A percentile compares a stretch with the other conserved stretches of the same genome.
Conservation (phyloP, 2,113 vertebrate genomes). For the Pycnonotus jocosus region DNA sequence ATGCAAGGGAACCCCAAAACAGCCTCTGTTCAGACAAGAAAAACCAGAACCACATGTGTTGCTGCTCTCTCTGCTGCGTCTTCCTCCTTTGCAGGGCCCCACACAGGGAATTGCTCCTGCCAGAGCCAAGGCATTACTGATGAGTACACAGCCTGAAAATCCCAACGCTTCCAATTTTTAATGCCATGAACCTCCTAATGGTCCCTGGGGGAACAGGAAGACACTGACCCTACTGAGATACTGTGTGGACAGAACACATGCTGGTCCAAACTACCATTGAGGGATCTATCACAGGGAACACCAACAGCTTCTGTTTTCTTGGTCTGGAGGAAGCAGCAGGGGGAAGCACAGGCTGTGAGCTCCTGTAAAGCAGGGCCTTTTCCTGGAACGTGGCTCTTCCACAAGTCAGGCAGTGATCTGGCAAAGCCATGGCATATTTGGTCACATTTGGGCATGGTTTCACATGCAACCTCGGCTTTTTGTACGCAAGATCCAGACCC, state of each 20-base stretch:
- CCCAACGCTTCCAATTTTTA: background rate
- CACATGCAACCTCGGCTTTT: background rate
- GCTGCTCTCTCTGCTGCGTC: background rate
- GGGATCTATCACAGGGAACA: background rate
- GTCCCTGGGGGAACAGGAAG: background rate
- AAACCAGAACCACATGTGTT: background rate
- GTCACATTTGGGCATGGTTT: background rate
- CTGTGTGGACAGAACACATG: fast-evolving
- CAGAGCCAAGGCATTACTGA: background rate
- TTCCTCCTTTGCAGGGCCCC: background rate
- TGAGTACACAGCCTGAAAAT: background rate
- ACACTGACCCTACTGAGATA: background rate
- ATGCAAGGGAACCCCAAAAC: background rate
- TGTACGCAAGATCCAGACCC: background rate
- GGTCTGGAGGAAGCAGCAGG: background rate
- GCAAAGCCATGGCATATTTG: fast-evolving
- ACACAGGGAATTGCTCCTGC: background rate
- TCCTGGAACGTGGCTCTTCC: background rate
- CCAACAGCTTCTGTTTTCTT: background rate
- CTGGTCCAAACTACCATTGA: fast-evolving
- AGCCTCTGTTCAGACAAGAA: background rate
- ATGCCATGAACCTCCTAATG: background rate
- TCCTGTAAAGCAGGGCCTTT: background rate
- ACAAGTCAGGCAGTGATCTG: background rate
- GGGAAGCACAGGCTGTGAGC: background rate